Evolutionary conservation across 1,140 invertebrate genomes (phyloP).

Genomic region (Cardiocondyla obscurior): DNA sequence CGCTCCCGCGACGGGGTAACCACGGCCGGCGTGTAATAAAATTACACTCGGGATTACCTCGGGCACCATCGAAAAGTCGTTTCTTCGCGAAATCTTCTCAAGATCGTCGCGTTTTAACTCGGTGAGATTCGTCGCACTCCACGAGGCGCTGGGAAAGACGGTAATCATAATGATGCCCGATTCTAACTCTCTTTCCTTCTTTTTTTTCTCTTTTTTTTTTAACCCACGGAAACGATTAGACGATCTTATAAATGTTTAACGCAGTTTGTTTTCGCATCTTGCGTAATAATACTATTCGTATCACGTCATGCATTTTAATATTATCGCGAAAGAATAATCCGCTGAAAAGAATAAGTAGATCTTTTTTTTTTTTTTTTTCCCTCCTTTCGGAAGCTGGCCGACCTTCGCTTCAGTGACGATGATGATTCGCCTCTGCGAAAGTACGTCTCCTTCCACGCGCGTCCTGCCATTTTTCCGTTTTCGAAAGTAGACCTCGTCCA

Average conservation of each 20-base stretch:
- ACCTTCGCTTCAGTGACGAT: constrained; percentile 12
- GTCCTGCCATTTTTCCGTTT: constrained; percentile 13
- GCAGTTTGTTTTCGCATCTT: neutral
- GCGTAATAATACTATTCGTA: neutral
- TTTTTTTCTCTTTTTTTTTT: neutral
- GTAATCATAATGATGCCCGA: neutral
- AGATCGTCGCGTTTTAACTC: constrained; percentile 30
- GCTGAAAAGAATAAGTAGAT: neutral
- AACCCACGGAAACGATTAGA: neutral
- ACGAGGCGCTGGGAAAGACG: neutral
- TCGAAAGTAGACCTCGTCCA: constrained; percentile 34
- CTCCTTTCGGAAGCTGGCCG: neutral
- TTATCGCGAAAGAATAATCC: neutral
- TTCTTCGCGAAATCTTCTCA: constrained; percentile 9
- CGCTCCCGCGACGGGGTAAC: neutral
- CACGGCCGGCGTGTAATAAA: constrained; percentile 26
- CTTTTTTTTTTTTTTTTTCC: too few relatives aligned
- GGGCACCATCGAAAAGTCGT: constrained; percentile 26
- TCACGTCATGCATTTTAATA: neutral
- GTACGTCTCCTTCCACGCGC: constrained; percentile 9
- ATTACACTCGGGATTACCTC: constrained; percentile 25
- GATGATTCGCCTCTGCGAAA: constrained; percentile 8
- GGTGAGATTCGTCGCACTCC: neutral
- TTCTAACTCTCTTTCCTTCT: too few relatives aligned
- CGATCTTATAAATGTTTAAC: neutral